Evolutionary conservation across 2,888 invertebrate genomes (phyloP), one percentile per base, ranked within the genome.

Genomic region (Ypsolopha scabrella): DNA sequence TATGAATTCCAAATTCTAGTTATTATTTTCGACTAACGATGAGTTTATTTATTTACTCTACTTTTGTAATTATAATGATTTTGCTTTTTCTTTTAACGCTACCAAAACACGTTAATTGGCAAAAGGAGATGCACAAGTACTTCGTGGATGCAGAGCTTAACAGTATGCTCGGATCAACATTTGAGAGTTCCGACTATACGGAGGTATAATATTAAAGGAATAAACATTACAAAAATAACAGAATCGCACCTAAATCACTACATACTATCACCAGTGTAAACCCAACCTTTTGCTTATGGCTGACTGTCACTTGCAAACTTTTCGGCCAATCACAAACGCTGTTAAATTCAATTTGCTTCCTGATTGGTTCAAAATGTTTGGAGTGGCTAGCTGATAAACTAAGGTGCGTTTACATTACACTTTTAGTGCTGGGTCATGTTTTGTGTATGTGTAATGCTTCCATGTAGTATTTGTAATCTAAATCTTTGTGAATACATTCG

Each of bases 111-210:
- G 72, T 72, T 76, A 75, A 80, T 83, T 82, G 80, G 80, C 87
- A 87, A 87, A 88, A 92, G 92, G 89, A 90, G 89, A 92, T 92
- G 90, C 91, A 92, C 89, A 91, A 90, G 81, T 91, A 92, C 89
- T 92, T 91, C 89, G 91, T 92, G 90, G 92, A 93, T 75, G 93
- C 92, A 68, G 93, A 93, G 87, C 90, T 93, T 86, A 92, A 91
- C 81, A 90, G 92, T 78, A 91, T 92, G 90, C 88, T 90, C 78
- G 89, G 89, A 78, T 81, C 88, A 57, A 83, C 87, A 68, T 89
- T 89, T 83, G 90, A 90, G 69, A 88, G 70, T 77, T 71, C 80
- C 67, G 87, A 87, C 50, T 85, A 80, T 70, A 67, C 67, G 57
- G 86, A 87, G 87, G 87, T 87, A 87, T 64, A 58, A 57, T n/a